Evolutionary conservation across 30 jellyfish, hydroid and myxozoan species (phyloP), one percentile per base, ranked within the genome.

Genomic region (Pelagia noctiluca): DNA sequence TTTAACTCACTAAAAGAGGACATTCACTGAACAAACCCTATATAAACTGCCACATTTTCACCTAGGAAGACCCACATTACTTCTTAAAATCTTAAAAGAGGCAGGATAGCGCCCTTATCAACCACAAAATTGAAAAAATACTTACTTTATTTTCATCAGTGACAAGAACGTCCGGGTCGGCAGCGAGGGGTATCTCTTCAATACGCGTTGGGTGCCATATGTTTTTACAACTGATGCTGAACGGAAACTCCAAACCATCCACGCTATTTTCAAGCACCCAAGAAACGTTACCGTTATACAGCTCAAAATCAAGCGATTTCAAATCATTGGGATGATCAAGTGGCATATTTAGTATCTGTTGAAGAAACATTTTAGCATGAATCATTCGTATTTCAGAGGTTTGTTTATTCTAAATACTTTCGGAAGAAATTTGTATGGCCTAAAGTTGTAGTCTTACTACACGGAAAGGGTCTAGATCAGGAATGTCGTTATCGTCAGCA

Each of bases 111-210:
- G 13, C 18, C 30, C 7, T 12, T 11, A 7, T 60, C 24, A 13
- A 60, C 18, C 28, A 31, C 26, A 7, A 7, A 54, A 78, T 19
- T 13, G 29, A 16, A 1, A 16, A 10, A 57, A 7, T 12, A 11
- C 18, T 19, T 53, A 89, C 98, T 96, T 91, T 91, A 48, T 91
- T 91, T 50, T 69, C 90, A 65, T 91, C 95, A 12, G 94, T 84
- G 50, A 91, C 46, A 52, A 84, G 32, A 82, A 34, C 36, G 33
- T 71, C 77, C 19, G n/a, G n/a, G n/a, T 46, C 60, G 28, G 50
- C 67, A 11, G 63, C 64, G 19, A 83, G 77, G 24, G 33, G 32
- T 22, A 82, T 69, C 54, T 91, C 98, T 67, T 84, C 98, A 7
- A 50, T 65, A 7, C 83, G 35, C 0, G 89, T n/a, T 34, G 64